Evolutionary conservation across 1,140 invertebrate genomes (phyloP).

Genomic region (Amphibalanus amphitrite): DNA sequence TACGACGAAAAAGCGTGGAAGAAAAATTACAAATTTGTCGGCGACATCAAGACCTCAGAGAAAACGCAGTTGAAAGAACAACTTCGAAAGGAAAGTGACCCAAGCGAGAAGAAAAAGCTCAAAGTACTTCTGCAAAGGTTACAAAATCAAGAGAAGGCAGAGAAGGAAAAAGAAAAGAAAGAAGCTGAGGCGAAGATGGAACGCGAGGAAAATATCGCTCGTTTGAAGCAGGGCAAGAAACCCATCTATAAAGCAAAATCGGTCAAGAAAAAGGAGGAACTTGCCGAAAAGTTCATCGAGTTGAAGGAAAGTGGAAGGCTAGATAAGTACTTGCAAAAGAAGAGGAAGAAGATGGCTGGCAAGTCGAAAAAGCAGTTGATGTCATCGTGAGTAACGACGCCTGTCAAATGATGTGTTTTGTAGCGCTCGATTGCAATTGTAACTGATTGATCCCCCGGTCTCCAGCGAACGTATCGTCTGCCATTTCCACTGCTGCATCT

Average conservation of each 20-base stretch:
- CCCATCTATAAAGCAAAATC: neutral
- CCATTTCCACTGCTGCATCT: no score
- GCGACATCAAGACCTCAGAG: neutral
- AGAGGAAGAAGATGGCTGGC: neutral
- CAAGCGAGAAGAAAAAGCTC: neutral
- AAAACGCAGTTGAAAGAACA: neutral
- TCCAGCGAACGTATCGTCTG: no score
- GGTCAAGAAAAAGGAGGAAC: neutral
- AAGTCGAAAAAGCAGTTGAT: neutral
- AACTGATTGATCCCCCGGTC: no score
- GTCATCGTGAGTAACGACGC: no score
- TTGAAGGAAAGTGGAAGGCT: neutral
- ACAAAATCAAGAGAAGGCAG: neutral
- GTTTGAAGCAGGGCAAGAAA: neutral
- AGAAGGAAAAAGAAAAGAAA: neutral
- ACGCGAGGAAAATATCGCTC: neutral
- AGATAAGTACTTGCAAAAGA: neutral
- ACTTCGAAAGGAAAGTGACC: neutral
- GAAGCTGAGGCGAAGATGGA: neutral
- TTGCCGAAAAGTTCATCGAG: neutral
- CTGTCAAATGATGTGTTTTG: no score
- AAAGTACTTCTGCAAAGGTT: slow-evolving; percentile 5
- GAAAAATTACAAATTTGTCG: neutral
- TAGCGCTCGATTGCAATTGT: no score
- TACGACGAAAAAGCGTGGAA: neutral